Evolutionary conservation across 2,888 invertebrate genomes (phyloP).

Genomic region (Erebia ligea): DNA sequence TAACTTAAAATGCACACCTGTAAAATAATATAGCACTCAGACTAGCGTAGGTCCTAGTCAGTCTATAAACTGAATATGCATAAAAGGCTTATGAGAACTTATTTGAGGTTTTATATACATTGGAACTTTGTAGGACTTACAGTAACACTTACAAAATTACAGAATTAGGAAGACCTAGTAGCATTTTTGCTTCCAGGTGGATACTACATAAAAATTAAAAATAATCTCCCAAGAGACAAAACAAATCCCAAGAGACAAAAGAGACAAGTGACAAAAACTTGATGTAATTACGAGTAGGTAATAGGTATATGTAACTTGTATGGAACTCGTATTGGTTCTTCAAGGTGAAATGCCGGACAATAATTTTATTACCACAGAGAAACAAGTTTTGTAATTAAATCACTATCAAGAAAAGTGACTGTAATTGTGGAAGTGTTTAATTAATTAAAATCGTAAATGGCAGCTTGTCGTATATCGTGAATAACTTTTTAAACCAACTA

Average conservation of each 20-base stretch:
- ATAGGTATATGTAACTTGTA: too few species aligned
- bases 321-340: constrained; percentile 13
- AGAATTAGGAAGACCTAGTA: too few species aligned
- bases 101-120: too few species aligned
- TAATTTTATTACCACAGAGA: constrained; percentile 17
- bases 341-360: constrained; percentile 5
- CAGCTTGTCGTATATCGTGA: not conserved
- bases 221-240: too few species aligned
- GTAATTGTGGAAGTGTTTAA: constrained; percentile 22
- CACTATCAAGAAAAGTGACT: constrained; percentile 18
- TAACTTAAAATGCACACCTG: too few species aligned
- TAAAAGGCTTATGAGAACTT: too few species aligned
- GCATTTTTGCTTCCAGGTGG: not conserved
- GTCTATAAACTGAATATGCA: too few species aligned
- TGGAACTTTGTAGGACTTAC: too few species aligned
- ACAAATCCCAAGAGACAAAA: too few species aligned
- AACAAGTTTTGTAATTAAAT: constrained; percentile 22
- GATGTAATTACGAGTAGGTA: constrained; percentile 10
- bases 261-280: constrained; percentile 9
- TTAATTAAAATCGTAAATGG: constrained; percentile 15
- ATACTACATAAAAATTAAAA: not conserved
- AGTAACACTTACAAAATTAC: too few species aligned
- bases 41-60: too few species aligned
- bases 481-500: not conserved
- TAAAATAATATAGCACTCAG: too few species aligned